Conservation (phyloP, 2,113 vertebrate genomes). For the Brachypodius melanocephalos region DNA sequence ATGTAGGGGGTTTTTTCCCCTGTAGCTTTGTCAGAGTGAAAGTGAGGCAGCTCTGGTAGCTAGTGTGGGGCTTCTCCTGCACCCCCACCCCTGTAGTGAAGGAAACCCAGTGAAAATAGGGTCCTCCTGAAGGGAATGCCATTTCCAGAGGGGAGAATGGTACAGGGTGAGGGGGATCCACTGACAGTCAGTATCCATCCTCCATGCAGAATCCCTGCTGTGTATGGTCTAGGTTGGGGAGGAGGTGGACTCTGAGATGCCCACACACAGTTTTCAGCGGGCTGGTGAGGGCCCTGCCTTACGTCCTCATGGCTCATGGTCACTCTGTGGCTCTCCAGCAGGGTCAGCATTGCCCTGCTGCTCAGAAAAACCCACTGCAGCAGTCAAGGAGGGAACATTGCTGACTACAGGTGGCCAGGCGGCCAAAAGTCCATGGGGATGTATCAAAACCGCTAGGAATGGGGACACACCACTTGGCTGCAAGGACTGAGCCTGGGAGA, state of each 20-base stretch:
- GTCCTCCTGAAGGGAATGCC: not conserved
- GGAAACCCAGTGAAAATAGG: not conserved
- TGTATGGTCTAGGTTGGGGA: slow-evolving; percentile 78
- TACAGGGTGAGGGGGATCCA: not conserved
- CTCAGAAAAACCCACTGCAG: slow-evolving; percentile 56
- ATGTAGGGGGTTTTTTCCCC: accelerated
- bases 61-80: not conserved
- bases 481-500: slow-evolving; percentile 68
- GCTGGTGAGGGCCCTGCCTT: not conserved
- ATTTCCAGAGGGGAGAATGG: not conserved
- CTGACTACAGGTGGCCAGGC: slow-evolving; percentile 66
- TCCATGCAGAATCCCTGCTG: slow-evolving; percentile 72
- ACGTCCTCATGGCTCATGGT: slow-evolving; percentile 68
- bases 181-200: slow-evolving; percentile 54
- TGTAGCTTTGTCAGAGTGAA: not conserved
- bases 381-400: slow-evolving; percentile 62
- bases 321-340: slow-evolving; percentile 68
- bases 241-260: slow-evolving; percentile 80
- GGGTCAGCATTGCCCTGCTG: slow-evolving; percentile 72
- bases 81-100: accelerated
- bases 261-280: slow-evolving; percentile 41
- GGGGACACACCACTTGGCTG: slow-evolving; percentile 63
- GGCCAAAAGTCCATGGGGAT: slow-evolving; percentile 51
- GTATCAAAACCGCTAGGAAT: not conserved
- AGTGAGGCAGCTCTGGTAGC: not conserved